Evolutionary conservation across 64 coral and sea anemone genomes (phyloP), one percentile per base, ranked within the genome.

Genomic region (Dendrophyllia cribrosa): DNA sequence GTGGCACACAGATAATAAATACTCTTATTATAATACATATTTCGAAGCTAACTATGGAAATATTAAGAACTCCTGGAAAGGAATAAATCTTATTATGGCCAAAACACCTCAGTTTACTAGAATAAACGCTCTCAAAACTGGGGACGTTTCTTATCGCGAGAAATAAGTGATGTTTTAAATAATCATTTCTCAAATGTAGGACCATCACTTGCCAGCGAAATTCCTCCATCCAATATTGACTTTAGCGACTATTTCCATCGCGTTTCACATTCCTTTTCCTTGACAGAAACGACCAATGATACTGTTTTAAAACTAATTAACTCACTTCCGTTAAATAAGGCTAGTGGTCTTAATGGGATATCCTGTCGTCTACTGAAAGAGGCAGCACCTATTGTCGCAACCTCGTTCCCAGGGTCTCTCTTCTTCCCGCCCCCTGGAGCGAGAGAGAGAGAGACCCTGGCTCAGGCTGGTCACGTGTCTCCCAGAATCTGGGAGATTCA

Each of bases 91-190:
- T 34, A 2, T 34, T 0, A 34, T 34, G 34, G 34, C 0, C 34
- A 34, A 34, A 34, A 34, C 34, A 34, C 34, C 34, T 1, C 34
- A 34, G 34, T 34, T 2, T 1, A 34, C 34, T 34, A 34, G 34
- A 34, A 34, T 34, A 1, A 34, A 34, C 34, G 34, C 34, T 34
- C 2, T 34, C 34, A 34, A 34, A 34, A 34, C 2, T 75, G 15
- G 14, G 7, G 14, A 75, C 14, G 72, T 20, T 49, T 12, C 45
- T 75, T 51, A 75, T 19, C 46, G 20, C 72, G 43, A 51, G 72
- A 50, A 75, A 49, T 51, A 75, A 75, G 72, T 75, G 72, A 75
- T 75, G 72, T 75, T 50, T 75, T 75, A 50, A 75, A 75, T 50
- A 44, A 51, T 44, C 72, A 75, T 75, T 75, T 44, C 45, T 75